Conservation (phyloP, 2,113 vertebrate species). For the Pelecanus crispus region DNA sequence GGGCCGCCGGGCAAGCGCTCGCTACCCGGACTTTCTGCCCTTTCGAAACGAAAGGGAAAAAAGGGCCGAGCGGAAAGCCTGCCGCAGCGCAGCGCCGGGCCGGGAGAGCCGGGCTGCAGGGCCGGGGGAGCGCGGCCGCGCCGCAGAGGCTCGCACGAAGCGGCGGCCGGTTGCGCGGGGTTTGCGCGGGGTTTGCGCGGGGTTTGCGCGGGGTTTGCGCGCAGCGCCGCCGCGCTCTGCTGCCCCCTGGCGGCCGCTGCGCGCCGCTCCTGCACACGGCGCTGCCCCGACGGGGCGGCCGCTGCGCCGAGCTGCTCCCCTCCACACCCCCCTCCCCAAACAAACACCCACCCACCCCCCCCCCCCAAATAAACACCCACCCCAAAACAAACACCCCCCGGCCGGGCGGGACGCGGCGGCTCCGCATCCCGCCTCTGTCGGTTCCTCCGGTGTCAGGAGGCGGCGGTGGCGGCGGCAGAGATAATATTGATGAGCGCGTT, state of each 20-base stretch:
- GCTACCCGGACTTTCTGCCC: constrained; percentile 84
- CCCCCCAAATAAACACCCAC: too few relatives aligned
- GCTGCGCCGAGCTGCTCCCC: too few relatives aligned
- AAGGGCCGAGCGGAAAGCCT: constrained; percentile 45
- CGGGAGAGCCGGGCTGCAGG: neutral
- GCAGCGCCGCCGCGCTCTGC: neutral
- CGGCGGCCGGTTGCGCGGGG: too few relatives aligned
- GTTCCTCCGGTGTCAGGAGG: constrained; percentile 33
- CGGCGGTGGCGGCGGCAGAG: constrained; percentile 62
- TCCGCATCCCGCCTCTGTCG: neutral
- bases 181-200: too few relatives aligned
- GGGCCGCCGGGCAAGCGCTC: constrained; percentile 83
- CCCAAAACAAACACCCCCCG: too few relatives aligned
- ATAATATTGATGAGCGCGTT: constrained; percentile 83
- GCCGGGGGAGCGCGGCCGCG: neutral
- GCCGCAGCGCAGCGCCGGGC: neutral
- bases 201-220: too few relatives aligned
- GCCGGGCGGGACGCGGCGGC: too few relatives aligned
- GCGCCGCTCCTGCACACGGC: too few relatives aligned
- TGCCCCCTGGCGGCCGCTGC: constrained; percentile 18
- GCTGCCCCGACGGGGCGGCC: neutral
- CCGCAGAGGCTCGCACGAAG: neutral
- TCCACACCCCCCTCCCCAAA: too few relatives aligned
- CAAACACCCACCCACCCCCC: too few relatives aligned
- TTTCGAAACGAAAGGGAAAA: constrained; percentile 85